A percentile compares a stretch with the other conserved stretches of the same genome.
Evolutionary conservation across 92 coral and sea anemone genomes (phyloP).

Genomic region (Phenganax marumi): DNA sequence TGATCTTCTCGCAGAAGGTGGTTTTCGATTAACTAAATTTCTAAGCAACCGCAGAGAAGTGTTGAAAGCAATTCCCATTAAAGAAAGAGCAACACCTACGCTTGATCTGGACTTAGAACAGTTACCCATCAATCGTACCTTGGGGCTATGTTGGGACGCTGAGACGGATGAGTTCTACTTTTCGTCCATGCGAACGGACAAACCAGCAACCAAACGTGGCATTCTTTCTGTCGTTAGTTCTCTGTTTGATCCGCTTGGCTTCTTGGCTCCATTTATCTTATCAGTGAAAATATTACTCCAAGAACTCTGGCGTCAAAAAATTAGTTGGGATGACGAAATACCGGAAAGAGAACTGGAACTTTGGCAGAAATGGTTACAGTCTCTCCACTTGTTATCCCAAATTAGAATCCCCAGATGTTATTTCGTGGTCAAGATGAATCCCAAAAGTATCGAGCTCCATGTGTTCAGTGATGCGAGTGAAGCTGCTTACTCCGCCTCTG

Average conservation of each 20-base stretch:
- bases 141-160: slow-evolving; percentile 46
- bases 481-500: slow-evolving; percentile 8
- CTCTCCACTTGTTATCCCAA: background rate
- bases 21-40: slow-evolving; percentile 42
- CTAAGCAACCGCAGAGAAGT: slow-evolving; percentile 59
- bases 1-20: too few relatives aligned
- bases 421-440: background rate
- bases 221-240: slow-evolving; percentile 53
- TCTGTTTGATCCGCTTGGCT: slow-evolving; percentile 56
- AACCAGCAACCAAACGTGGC: slow-evolving; percentile 55
- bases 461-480: slow-evolving; percentile 31
- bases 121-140: slow-evolving; percentile 49
- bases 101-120: slow-evolving; percentile 58
- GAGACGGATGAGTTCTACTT: slow-evolving; percentile 57
- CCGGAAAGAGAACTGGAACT: background rate
- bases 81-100: slow-evolving; percentile 50
- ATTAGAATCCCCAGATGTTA: slow-evolving; percentile 13
- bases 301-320: slow-evolving; percentile 3
- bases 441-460: slow-evolving; percentile 4
- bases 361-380: slow-evolving; percentile 17
- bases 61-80: slow-evolving; percentile 43
- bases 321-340: slow-evolving; percentile 58
- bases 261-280: slow-evolving; percentile 54
- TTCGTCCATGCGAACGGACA: slow-evolving; percentile 9
- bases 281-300: slow-evolving; percentile 56